Conservation (phyloP, 2,888 invertebrate genomes). For the Coenonympha glycerion region DNA sequence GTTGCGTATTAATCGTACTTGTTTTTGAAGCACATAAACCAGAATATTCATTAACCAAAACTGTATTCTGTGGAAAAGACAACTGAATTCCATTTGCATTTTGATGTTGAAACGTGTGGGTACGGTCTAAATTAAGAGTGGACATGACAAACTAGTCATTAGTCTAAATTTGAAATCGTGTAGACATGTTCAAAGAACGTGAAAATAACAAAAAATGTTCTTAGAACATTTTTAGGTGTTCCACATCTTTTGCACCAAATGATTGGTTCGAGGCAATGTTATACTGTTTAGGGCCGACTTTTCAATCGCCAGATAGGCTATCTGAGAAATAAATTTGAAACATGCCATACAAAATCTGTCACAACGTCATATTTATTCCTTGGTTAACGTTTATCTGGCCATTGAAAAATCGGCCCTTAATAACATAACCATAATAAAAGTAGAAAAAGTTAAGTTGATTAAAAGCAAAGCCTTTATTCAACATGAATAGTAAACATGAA, state of each 20-base stretch:
- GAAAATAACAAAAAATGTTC: conserved; percentile 4
- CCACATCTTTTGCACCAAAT: neutral
- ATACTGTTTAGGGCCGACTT: no score
- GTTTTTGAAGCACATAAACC: neutral
- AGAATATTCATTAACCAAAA: neutral
- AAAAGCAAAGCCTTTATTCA: conserved; percentile 18
- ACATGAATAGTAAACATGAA: conserved; percentile 44
- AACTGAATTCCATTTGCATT: conserved; percentile 5
- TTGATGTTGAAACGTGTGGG: conserved; percentile 5
- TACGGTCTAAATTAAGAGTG: conserved; percentile 5
- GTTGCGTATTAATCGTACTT: conserved; percentile 2
- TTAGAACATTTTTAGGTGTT: neutral
- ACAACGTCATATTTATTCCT: no score
- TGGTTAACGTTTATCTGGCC: no score
- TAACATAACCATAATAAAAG: no score
- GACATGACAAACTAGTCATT: conserved; percentile 9
- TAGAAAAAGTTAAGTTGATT: no score
- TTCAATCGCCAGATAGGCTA: no score
- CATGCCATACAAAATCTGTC: no score
- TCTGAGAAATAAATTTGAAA: no score
- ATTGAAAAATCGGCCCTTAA: no score
- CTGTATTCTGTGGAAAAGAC: neutral
- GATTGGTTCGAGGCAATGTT: no score
- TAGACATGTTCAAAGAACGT: neutral
- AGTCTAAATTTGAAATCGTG: conserved; percentile 10